phyloP scores from a whole-genome alignment of 2,797 vertebrate genomes.

The Rachycentron canadum region DNA sequence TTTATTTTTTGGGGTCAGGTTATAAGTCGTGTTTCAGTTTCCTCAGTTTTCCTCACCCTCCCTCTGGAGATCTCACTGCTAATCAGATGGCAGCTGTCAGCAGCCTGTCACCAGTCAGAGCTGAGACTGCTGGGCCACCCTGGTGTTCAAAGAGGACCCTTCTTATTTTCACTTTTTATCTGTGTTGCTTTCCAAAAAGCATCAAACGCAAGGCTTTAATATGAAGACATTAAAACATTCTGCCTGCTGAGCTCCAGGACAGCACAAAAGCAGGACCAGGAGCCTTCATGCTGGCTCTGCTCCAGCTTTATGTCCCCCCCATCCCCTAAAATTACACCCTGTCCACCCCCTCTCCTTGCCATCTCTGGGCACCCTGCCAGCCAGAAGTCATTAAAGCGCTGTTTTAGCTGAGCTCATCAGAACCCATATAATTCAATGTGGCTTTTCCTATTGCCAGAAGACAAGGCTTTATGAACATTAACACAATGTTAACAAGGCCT shows the following conservation, averaged over 20 bases:
- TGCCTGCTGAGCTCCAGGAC: constrained; percentile 39
- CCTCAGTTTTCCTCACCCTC: too few relatives aligned
- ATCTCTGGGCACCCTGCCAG: constrained; percentile 42
- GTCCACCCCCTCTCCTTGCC: constrained; percentile 7
- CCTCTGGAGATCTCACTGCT: constrained; percentile 13
- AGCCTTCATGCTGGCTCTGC: constrained; percentile 46
- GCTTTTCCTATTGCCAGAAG: constrained; percentile 62
- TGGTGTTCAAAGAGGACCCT: not conserved
- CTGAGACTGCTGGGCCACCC: not conserved
- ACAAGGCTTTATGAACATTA: constrained; percentile 55
- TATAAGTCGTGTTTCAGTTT: too few relatives aligned
- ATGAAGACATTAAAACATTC: constrained; percentile 55
- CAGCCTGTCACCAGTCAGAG: not conserved
- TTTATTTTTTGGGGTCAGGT: too few relatives aligned
- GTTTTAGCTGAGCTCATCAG: constrained; percentile 70
- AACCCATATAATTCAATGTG: constrained; percentile 60
- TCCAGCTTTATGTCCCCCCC: constrained; percentile 43
- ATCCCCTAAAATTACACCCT: constrained; percentile 33
- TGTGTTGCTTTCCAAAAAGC: constrained; percentile 47
- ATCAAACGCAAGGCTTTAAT: constrained; percentile 37
- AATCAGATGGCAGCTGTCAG: constrained; percentile 32
- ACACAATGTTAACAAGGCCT: constrained; percentile 59
- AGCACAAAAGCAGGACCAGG: constrained; percentile 43
- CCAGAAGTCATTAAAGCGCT: constrained; percentile 47
- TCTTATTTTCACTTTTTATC: constrained; percentile 54